Base-by-base conservation (phyloP, 1,140 invertebrate species). In the Orius insidiosus region DNA sequence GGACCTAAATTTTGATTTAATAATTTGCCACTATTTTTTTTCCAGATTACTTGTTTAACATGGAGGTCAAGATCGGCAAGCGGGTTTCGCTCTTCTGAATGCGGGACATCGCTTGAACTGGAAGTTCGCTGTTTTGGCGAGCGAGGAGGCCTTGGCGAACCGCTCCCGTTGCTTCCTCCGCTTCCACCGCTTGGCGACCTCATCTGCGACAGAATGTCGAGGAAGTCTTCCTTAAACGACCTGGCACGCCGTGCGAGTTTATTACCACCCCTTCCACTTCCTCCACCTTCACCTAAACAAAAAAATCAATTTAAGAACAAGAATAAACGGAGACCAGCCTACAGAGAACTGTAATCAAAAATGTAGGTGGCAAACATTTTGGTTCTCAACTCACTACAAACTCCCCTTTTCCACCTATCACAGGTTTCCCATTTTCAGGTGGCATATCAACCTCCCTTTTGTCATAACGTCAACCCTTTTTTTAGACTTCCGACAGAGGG, bases 161-260 rank as follows among this genome's bases (percentile, higher is more conserved):
- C 55, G 2, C 45, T 46, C 13, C 45, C 40, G 16, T 52, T 52
- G 49, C 60, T 58, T 24, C 58, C 58, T 38, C 63, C 62, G 15
- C 40, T 48, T 10, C 47, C 49, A 5, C 48, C 48, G 4, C 60
- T 60, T 7, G 80, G 79, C 44, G 77, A 80, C 50, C 83, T 73
- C 75, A 88, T 87, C 62, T 85, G 78, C 46, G 78, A 83, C 56
- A 89, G 74, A 63, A 83, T 85, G 59, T 85, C 85, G 56, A 88
- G 69, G 56, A 89, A 76, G 65, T 88, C 85, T 70, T 89, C 84
- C 63, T 90, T 89, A 64, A 90, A 89, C 52, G 84, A 87, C 51
- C 84, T 74, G 36, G 85, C 85, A 46, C 85, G 70, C 47, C 81
- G 69, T 33, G 84, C 83, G 61, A 88, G 68, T 61, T 84, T 85